Evolutionary conservation across 2,797 vertebrate species (phyloP), one percentile per base, ranked within the genome.

Genomic region (Mus spretus): DNA sequence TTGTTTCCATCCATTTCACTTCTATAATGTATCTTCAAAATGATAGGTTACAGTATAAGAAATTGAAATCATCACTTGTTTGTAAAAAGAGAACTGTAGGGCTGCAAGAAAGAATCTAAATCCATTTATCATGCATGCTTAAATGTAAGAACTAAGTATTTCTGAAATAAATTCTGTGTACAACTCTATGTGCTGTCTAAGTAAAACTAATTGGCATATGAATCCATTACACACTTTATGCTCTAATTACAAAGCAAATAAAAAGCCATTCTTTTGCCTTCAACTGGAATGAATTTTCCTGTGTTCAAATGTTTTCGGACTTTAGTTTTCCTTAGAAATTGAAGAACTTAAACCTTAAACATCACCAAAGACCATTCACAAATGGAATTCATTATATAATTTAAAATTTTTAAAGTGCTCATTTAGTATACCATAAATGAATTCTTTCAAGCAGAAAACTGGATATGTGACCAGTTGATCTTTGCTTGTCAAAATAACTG

Each of bases 211-310:
- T 89, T 91, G 94, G 14, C 24, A 94, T 13, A 93, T 84, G 92
- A 92, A 92, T 87, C 72, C 70, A 94, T 84, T 83, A 80, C 3
- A 89, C 75, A 87, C 65, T 94, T 96, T 95, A 91, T 81, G 47
- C 14, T 94, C 90, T 86, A 97, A 78, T 96, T 95, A 86, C 17
- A 78, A 79, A 84, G 44, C 85, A 95, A 96, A 97, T 84, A 94
- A 94, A 96, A 90, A 91, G 6, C 15, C 65, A 24, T 63, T 88
- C 31, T 28, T 72, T n/a, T 10, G 12, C 13, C 31, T 86, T 94
- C 83, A 88, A 15, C n/a, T 63, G 81, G 70, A 97, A 93, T 61
- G 95, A 55, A 93, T 96, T 87, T 91, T 4, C 83, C 11, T 63
- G 28, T 89, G 9, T 37, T 37, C 28, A 95, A 96, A 82, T 91